A percentile compares a stretch with the other conserved stretches of the same genome.
Evolutionary conservation across 2,797 vertebrate species (phyloP).

Genomic region (Miichthys miiuy): DNA sequence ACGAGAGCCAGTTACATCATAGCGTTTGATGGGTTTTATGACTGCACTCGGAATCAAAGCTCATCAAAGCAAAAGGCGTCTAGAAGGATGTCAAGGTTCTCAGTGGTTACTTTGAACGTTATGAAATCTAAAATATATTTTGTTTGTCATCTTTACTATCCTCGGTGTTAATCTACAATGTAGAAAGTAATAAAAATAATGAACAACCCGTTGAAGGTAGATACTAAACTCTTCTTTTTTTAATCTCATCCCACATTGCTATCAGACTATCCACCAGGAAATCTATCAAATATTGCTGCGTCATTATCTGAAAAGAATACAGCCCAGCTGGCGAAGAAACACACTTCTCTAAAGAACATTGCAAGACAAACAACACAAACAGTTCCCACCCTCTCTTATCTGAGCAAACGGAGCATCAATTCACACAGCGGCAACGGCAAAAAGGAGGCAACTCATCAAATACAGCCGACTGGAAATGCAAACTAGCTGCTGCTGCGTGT

Average conservation of each 20-base stretch:
- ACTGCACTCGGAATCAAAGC: too few relatives aligned
- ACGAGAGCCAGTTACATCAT: too few relatives aligned
- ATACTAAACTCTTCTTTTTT: not conserved
- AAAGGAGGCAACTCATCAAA: conserved; percentile 62
- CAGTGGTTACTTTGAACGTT: too few relatives aligned
- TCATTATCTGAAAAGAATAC: conserved; percentile 34
- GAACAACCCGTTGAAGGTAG: not conserved
- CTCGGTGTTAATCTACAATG: too few relatives aligned
- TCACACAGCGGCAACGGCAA: conserved; percentile 29
- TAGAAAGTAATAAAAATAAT: too few relatives aligned
- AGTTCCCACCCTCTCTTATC: conserved; percentile 43
- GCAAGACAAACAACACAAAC: conserved; percentile 48
- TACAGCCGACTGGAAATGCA: conserved; percentile 55
- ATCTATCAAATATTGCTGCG: not conserved
- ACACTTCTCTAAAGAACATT: conserved; percentile 11
- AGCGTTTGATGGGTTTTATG: too few relatives aligned
- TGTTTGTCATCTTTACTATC: too few relatives aligned
- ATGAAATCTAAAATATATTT: too few relatives aligned
- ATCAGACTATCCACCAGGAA: not conserved
- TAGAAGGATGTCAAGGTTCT: too few relatives aligned
- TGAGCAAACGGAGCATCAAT: conserved; percentile 59
- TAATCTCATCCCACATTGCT: not conserved
- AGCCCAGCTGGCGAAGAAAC: conserved; percentile 18
- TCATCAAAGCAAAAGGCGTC: too few relatives aligned
- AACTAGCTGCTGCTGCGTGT: conserved; percentile 56